These are phyloP conservation scores for Marisa cornuarietis DNA, from an alignment of 1,140 invertebrate genomes.

Conservation along the genomic window DNA sequence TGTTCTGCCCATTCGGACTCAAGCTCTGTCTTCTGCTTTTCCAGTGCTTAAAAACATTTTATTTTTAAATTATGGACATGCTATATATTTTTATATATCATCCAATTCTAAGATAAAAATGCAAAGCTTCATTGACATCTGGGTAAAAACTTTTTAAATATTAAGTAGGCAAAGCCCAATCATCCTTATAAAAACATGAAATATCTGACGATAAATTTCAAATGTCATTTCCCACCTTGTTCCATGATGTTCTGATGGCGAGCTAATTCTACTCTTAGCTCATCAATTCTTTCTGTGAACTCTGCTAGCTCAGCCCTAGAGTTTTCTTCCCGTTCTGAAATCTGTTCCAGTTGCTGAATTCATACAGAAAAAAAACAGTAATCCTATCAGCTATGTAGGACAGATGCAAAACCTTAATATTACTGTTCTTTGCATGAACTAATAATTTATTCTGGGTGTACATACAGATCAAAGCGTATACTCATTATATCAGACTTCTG, in stretches of 20 bases:
- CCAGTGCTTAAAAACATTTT: constrained; percentile 38
- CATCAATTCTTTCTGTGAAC: constrained; percentile 39
- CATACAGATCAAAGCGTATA: too few species aligned
- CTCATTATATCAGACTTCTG: too few species aligned
- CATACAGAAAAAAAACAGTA: too few species aligned
- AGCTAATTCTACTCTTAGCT: constrained; percentile 39
- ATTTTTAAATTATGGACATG: too few species aligned
- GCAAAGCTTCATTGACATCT: background rate
- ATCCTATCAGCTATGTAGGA: too few species aligned
- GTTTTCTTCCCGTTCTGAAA: too few species aligned
- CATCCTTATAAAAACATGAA: background rate
- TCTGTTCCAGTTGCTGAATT: too few species aligned
- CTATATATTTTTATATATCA: background rate
- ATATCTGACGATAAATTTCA: background rate
- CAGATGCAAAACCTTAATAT: too few species aligned
- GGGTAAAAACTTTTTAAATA: too few species aligned
- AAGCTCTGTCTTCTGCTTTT: constrained; percentile 40
- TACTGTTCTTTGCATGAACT: too few species aligned
- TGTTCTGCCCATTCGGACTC: constrained; percentile 42
- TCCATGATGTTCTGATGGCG: constrained; percentile 39
- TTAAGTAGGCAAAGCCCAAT: too few species aligned
- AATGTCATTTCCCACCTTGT: constrained; percentile 31
- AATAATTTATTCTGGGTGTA: background rate
- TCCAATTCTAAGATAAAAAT: background rate
- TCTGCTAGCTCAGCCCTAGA: constrained; percentile 38